Evolutionary conservation across 2,113 vertebrate species (phyloP).

Genomic region (Chlorodrepanis virens): DNA sequence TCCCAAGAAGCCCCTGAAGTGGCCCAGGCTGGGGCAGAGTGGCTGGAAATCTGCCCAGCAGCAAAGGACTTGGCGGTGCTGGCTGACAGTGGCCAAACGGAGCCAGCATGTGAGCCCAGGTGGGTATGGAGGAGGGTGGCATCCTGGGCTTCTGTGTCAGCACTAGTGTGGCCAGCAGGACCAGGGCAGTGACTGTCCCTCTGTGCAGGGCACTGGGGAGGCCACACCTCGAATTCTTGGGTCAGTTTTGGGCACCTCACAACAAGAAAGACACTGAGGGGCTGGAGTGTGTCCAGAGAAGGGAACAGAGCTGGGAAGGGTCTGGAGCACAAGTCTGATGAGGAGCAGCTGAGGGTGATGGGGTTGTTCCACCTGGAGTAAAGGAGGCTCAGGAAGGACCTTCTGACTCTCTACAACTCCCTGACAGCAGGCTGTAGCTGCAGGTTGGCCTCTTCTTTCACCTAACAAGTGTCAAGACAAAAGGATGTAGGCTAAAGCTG

Average conservation of each 20-base stretch:
- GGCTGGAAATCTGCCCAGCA: not conserved
- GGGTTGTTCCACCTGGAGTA: not conserved
- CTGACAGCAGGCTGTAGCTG: not conserved
- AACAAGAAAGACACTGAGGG: not conserved
- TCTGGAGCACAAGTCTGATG: not conserved
- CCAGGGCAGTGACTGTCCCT: not conserved
- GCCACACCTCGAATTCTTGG: not conserved
- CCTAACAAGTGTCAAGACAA: not conserved
- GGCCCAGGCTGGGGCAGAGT: not conserved
- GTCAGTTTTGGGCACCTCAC: not conserved
- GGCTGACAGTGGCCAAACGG: rapidly evolving
- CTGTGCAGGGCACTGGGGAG: not conserved
- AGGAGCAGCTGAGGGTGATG: not conserved
- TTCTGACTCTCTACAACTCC: not conserved
- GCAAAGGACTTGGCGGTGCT: not conserved
- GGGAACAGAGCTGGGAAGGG: not conserved
- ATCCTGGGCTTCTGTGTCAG: not conserved
- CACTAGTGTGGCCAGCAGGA: not conserved
- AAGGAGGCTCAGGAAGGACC: not conserved
- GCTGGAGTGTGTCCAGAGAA: rapidly evolving
- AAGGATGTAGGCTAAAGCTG: not conserved
- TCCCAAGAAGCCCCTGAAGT: not conserved
- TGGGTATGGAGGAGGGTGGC: rapidly evolving
- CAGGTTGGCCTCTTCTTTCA: not conserved
- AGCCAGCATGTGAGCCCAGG: rapidly evolving